phyloP scores from a whole-genome alignment of 23 tunicate species.

The Trididemnum clinides region DNA sequence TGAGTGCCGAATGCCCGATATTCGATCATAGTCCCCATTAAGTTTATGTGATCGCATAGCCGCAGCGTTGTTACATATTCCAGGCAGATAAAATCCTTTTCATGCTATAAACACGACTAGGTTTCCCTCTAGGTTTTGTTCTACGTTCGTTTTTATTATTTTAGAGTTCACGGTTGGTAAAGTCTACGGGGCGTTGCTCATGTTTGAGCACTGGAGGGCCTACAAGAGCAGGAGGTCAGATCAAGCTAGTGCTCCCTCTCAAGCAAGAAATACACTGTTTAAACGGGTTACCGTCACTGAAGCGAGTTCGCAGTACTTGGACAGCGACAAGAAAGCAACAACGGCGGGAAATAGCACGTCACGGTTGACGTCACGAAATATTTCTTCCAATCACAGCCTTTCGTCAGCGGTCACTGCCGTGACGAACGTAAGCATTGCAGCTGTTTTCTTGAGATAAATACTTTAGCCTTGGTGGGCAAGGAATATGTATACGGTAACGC shows the following conservation, averaged over 20 bases:
- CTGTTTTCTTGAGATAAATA: no score
- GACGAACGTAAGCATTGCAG: slow-evolving; percentile 56
- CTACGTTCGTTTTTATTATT: no score
- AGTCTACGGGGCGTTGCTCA: slow-evolving; percentile 95
- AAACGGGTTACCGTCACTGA: neutral
- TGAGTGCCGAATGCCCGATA: no score
- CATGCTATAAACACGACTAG: no score
- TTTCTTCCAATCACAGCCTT: slow-evolving; percentile 37
- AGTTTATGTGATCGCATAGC: no score
- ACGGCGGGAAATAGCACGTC: neutral
- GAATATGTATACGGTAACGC: no score
- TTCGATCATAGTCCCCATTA: no score
- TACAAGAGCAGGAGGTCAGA: slow-evolving; percentile 74
- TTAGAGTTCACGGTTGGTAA: slow-evolving; percentile 90
- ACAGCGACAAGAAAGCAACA: neutral
- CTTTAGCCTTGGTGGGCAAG: no score
- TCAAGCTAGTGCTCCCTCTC: slow-evolving; percentile 44
- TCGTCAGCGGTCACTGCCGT: slow-evolving; percentile 51
- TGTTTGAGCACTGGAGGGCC: slow-evolving; percentile 99
- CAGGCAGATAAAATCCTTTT: no score
- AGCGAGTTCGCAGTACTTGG: neutral
- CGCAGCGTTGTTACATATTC: no score
- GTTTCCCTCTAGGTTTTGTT: no score
- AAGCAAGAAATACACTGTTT: neutral
- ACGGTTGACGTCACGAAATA: neutral